phyloP scores from a whole-genome alignment of 2,797 vertebrate genomes.

The Alca torda region DNA sequence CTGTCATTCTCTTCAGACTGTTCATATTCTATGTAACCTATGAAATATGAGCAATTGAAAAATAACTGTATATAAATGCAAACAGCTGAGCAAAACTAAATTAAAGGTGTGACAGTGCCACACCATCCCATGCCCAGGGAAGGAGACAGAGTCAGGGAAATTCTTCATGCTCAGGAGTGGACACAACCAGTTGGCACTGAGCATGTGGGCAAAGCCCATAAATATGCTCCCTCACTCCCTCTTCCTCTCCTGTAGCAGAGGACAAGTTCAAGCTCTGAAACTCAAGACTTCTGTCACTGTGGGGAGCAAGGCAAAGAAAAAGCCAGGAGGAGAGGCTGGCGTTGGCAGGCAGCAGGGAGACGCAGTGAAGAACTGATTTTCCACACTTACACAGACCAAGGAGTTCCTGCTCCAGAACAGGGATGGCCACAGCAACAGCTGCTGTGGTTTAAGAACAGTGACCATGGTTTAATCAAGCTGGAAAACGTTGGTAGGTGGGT shows the following conservation, averaged over 20 bases:
- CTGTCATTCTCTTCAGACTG: neutral
- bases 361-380: neutral
- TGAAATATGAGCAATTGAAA: neutral
- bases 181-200: fast-evolving
- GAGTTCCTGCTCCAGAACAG: neutral
- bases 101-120: neutral
- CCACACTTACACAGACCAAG: neutral
- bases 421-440: neutral
- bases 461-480: neutral
- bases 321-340: neutral
- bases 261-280: neutral
- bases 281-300: neutral
- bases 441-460: neutral
- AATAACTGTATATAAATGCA: neutral
- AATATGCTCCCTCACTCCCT: neutral
- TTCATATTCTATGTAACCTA: neutral
- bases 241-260: neutral
- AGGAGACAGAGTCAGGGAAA: neutral
- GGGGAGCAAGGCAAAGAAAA: neutral
- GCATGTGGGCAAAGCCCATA: neutral
- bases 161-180: neutral
- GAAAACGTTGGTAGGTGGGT: neutral
- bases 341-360: neutral
- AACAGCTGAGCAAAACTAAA: neutral
- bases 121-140: neutral